Conservation (phyloP, 2,113 vertebrate genomes). For the Clarias batrachus region DNA sequence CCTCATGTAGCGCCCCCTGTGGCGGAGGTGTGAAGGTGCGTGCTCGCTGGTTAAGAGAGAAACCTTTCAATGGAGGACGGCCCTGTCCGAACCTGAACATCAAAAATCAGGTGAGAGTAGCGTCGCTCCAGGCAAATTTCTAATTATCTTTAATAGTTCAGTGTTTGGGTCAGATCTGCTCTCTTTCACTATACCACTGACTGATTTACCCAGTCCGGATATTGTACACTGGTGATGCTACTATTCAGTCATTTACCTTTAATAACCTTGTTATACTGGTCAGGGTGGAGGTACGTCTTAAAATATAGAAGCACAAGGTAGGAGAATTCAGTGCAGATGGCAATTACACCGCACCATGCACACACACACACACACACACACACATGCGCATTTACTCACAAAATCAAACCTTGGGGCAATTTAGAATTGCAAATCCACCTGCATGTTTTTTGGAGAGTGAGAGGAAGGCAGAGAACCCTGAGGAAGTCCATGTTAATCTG, state of each 20-base stretch:
- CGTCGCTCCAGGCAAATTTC: background rate
- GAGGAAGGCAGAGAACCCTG: background rate
- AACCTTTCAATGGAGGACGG: slow-evolving; percentile 84
- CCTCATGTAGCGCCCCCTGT: slow-evolving; percentile 81
- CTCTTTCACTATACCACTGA: background rate
- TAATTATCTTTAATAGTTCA: background rate
- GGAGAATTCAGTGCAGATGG: background rate
- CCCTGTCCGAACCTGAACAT: slow-evolving; percentile 84
- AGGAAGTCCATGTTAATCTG: background rate
- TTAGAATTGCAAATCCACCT: background rate
- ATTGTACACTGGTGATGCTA: background rate
- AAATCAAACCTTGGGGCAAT: background rate
- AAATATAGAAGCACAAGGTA: background rate
- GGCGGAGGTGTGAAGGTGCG: slow-evolving; percentile 79
- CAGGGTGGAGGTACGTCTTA: background rate
- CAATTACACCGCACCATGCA: background rate
- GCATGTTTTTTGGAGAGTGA: background rate
- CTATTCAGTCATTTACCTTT: background rate
- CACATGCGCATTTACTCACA: background rate
- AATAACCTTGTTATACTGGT: background rate
- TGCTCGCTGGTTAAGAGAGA: slow-evolving; percentile 83
- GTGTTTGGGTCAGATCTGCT: background rate
- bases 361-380: background rate
- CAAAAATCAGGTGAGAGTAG: slow-evolving; percentile 83
- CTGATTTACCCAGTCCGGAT: background rate